phyloP scores from a whole-genome alignment of 2,113 vertebrate genomes.

The Grantiella picta region DNA sequence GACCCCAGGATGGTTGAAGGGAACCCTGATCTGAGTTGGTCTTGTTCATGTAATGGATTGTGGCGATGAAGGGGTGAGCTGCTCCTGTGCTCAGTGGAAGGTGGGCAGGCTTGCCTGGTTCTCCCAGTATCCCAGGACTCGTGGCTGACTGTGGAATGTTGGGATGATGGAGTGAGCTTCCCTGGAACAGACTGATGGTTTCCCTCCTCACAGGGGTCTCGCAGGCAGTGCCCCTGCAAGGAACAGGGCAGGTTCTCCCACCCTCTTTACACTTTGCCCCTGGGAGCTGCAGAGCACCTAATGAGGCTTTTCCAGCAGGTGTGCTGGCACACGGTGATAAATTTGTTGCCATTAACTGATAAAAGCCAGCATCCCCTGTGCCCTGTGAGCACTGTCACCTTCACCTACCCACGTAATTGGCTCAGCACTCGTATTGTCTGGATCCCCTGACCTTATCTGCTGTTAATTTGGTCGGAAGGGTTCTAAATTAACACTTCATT shows the following conservation, averaged over 20 bases:
- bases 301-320: neutral
- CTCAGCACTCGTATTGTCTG: neutral
- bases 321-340: neutral
- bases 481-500: neutral
- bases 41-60: rapidly evolving
- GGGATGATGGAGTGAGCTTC: neutral
- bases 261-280: neutral
- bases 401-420: neutral
- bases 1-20: neutral
- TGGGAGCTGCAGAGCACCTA: neutral
- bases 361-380: neutral
- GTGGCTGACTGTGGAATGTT: neutral
- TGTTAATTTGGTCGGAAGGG: neutral
- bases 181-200: neutral
- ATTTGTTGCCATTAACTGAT: neutral
- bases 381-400: neutral
- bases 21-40: neutral
- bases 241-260: neutral
- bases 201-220: neutral
- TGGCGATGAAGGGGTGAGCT: neutral
- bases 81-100: neutral
- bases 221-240: neutral
- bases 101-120: neutral
- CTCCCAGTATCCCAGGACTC: neutral
- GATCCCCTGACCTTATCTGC: neutral